phyloP scores from a whole-genome alignment of 1,140 invertebrate species.

The Hylyphantes graminicola region DNA sequence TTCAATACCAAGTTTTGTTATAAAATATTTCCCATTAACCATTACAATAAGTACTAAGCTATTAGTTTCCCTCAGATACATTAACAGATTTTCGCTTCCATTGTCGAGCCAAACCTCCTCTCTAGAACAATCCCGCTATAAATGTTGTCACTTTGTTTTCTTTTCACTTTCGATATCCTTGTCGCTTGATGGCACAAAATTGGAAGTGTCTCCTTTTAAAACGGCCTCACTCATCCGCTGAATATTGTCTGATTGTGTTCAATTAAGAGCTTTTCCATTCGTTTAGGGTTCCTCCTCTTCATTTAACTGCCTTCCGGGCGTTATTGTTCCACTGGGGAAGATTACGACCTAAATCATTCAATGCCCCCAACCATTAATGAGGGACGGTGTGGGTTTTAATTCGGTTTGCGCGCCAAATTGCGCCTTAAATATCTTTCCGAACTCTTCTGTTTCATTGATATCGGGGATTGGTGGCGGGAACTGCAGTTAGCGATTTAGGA shows the following conservation, averaged over 20 bases:
- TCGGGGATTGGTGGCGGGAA: not conserved
- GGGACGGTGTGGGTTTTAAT: conserved; percentile 38
- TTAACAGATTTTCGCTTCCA: too few relatives aligned
- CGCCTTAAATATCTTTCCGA: conserved; percentile 46
- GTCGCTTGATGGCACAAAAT: not conserved
- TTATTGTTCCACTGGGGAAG: conserved; percentile 54
- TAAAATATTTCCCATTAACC: too few relatives aligned
- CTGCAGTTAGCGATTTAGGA: too few relatives aligned
- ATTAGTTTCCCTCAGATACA: too few relatives aligned
- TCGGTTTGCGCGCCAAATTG: conserved; percentile 52
- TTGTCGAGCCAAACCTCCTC: too few relatives aligned
- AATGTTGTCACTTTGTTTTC: not conserved
- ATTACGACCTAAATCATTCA: conserved; percentile 58
- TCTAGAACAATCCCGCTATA: too few relatives aligned
- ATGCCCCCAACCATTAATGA: conserved; percentile 39
- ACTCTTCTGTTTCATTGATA: conserved; percentile 44
- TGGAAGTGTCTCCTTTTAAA: conserved; percentile 31
- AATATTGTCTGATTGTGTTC: conserved; percentile 60
- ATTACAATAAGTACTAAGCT: too few relatives aligned
- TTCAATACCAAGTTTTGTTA: too few relatives aligned
- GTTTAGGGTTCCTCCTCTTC: conserved; percentile 40
- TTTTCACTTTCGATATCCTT: not conserved
- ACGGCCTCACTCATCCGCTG: conserved; percentile 6
- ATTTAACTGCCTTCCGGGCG: conserved; percentile 49
- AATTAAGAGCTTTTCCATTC: conserved; percentile 58